Percentiles rank a stretch among this genome's conserved stretches.
Conservation (phyloP, 2,888 invertebrate genomes). For the Oligia strigilis region DNA sequence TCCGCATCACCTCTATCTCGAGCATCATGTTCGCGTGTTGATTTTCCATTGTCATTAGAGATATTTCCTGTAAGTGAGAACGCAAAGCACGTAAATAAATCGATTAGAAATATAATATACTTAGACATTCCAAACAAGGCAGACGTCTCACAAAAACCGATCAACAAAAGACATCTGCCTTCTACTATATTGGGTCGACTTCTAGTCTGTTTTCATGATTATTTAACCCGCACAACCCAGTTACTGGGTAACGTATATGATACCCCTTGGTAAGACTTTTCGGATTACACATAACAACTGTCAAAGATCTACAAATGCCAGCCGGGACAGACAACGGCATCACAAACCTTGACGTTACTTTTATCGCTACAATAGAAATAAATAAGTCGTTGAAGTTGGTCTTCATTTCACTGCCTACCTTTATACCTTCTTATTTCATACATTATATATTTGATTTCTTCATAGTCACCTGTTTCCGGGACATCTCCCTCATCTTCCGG, state of each 20-base stretch:
- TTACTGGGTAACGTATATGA: not conserved
- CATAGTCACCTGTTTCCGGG: slow-evolving; percentile 85
- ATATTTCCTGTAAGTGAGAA: slow-evolving; percentile 85
- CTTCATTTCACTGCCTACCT: not conserved
- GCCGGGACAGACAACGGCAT: not conserved
- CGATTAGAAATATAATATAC: not conserved
- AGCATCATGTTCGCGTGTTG: slow-evolving; percentile 89
- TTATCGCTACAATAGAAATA: not conserved
- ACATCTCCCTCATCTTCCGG: slow-evolving; percentile 87
- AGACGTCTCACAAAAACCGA: not conserved
- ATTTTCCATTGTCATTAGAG: slow-evolving; percentile 89
- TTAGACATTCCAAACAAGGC: not conserved
- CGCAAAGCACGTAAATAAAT: not conserved
- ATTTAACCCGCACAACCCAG: not conserved
- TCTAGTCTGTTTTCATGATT: not conserved
- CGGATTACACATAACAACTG: not conserved
- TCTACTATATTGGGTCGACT: not conserved
- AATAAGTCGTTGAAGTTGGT: not conserved
- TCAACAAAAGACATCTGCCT: not conserved
- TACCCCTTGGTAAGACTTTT: not conserved
- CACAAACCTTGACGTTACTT: no score
- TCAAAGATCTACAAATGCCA: not conserved
- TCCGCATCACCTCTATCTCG: slow-evolving; percentile 90
- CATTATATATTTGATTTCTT: not conserved
- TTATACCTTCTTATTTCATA: not conserved